A percentile compares a stretch with the other conserved stretches of the same genome.
phyloP scores from a whole-genome alignment of 2,113 vertebrate genomes.

The Menura novaehollandiae region DNA sequence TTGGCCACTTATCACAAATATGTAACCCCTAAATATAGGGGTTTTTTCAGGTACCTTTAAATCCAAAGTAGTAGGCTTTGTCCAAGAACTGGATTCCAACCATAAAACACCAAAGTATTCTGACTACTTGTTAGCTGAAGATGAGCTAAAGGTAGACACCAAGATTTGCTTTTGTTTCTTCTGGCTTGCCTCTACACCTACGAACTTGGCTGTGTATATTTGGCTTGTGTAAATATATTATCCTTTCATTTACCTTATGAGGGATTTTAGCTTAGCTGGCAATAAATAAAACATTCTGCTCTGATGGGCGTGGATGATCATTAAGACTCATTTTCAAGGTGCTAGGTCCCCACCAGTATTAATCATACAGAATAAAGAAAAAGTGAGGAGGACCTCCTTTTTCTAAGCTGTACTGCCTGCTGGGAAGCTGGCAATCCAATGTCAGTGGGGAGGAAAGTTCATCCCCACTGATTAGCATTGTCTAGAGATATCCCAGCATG shows the following conservation, averaged over 20 bases:
- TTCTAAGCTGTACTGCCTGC: background rate
- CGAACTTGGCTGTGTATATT: background rate
- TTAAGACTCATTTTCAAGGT: background rate
- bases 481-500: background rate
- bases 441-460: background rate
- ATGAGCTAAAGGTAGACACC: background rate
- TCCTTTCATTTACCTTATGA: background rate
- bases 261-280: background rate
- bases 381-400: background rate
- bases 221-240: background rate
- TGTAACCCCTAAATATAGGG: background rate
- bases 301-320: background rate
- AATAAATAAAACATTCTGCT: background rate
- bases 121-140: background rate
- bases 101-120: background rate
- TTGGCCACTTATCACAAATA: background rate
- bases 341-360: background rate
- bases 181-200: background rate
- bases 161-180: background rate
- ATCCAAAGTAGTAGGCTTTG: background rate
- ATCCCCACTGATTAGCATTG: background rate
- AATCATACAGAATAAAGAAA: background rate
- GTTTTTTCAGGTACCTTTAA: background rate
- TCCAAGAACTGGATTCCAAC: background rate
- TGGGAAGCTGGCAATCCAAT: background rate